These are phyloP conservation scores for Cisticola juncidis DNA, from an alignment of 2,113 vertebrate genomes.

Conservation along the genomic window DNA sequence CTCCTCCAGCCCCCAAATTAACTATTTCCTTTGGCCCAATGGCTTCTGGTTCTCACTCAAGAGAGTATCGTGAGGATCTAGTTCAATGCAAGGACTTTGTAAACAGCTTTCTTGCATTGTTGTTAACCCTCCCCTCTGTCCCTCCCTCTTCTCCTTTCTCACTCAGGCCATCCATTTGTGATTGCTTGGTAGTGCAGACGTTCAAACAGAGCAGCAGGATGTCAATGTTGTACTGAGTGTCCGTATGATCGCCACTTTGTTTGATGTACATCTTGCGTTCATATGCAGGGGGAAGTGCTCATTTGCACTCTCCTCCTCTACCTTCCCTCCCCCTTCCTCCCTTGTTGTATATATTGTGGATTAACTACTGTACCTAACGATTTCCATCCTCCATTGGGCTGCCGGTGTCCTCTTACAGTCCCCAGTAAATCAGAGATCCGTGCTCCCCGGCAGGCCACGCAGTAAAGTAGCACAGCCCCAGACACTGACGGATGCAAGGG, in stretches of 20 bases:
- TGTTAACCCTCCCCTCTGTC: neutral
- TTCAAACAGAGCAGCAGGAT: constrained; percentile 38
- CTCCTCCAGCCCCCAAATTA: neutral
- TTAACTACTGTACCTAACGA: constrained; percentile 42
- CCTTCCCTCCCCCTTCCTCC: constrained; percentile 11
- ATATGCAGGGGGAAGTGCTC: neutral
- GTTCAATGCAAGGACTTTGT: neutral
- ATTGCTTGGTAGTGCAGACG: neutral
- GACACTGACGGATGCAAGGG: neutral
- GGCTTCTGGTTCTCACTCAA: neutral
- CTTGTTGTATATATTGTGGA: constrained; percentile 38
- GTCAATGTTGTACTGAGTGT: constrained; percentile 17
- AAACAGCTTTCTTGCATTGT: neutral
- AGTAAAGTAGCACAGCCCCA: neutral
- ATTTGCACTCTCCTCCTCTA: neutral
- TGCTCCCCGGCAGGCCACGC: neutral
- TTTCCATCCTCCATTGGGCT: constrained; percentile 24
- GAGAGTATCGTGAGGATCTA: neutral
- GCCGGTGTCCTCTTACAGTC: neutral
- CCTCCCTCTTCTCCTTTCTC: neutral
- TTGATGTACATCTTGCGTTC: constrained; percentile 27
- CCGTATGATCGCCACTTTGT: constrained; percentile 25
- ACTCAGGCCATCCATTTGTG: constrained; percentile 43
- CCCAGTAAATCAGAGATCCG: neutral
- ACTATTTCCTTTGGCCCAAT: neutral